These are phyloP conservation scores for Drosophila equinoxialis DNA, from an alignment of 1,140 invertebrate genomes.

Conservation along the genomic window DNA sequence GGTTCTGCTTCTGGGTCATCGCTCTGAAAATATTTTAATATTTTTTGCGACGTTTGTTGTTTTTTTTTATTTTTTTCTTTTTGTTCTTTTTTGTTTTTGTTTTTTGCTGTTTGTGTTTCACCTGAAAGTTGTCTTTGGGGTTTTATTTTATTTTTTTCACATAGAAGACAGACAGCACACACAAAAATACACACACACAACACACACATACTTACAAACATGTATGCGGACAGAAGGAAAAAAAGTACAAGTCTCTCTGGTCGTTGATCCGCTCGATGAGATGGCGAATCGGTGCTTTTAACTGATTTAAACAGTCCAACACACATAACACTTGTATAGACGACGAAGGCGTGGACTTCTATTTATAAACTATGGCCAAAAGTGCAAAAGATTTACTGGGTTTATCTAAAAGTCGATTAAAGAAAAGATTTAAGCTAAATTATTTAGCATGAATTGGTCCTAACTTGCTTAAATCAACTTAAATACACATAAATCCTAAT, in stretches of 20 bases:
- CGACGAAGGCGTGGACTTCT: constrained; percentile 41
- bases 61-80: constrained; percentile 14
- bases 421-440: no score
- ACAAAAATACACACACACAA: constrained; percentile 34
- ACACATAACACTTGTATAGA: constrained; percentile 13
- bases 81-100: constrained; percentile 33
- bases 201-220: constrained; percentile 22
- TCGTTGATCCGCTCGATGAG: constrained; percentile 69
- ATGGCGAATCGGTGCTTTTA: constrained; percentile 63
- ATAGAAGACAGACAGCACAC: constrained; percentile 58
- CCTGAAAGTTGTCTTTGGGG: constrained; percentile 76
- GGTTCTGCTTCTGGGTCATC: constrained; percentile 75
- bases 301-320: constrained; percentile 60
- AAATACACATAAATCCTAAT: no score
- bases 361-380: constrained; percentile 51
- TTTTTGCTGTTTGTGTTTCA: constrained; percentile 56
- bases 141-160: constrained; percentile 58
- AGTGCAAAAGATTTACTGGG: constrained; percentile 34
- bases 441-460: no score
- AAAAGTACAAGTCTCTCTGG: constrained; percentile 42
- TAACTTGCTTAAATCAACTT: no score
- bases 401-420: no score
- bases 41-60: constrained; percentile 43
- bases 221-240: neutral
- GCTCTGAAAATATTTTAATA: constrained; percentile 81